Conservation (phyloP, 35 echinoderm and acorn worm species). For the Apostichopus japonicus region DNA sequence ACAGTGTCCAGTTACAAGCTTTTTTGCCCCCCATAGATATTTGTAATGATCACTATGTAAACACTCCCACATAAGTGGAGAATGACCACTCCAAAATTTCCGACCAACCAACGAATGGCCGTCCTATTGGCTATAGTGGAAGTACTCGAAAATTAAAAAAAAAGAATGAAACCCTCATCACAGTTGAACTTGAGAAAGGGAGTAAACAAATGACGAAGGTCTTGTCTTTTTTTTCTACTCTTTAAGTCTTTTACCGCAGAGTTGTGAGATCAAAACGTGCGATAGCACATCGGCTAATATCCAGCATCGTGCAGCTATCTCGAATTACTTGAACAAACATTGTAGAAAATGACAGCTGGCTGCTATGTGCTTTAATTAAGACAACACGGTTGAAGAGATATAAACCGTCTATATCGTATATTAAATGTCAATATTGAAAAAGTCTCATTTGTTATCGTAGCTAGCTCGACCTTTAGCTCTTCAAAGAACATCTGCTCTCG, state of each 20-base stretch:
- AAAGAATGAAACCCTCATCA: too few species aligned
- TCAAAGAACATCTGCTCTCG: background rate
- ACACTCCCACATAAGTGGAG: background rate
- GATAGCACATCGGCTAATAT: too few species aligned
- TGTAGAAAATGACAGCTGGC: too few species aligned
- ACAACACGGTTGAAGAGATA: background rate
- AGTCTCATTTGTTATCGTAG: background rate
- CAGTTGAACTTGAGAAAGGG: too few species aligned
- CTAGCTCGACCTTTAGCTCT: background rate
- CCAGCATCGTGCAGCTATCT: too few species aligned
- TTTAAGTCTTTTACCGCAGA: too few species aligned
- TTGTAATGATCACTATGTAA: conserved; percentile 1
- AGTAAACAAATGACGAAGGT: too few species aligned
- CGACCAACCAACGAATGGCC: background rate
- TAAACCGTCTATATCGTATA: background rate
- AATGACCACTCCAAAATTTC: background rate
- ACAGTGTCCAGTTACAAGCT: conserved; percentile 17
- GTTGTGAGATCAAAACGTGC: too few species aligned
- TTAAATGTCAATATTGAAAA: conserved; percentile 6
- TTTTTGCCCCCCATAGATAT: conserved; percentile 1
- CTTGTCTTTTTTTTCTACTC: too few species aligned
- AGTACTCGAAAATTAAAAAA: background rate
- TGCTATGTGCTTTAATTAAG: background rate
- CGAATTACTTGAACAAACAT: background rate
- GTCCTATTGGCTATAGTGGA: background rate